Base-by-base conservation (phyloP, 2,113 vertebrate genomes). In the Hemiscyllium ocellatum region DNA sequence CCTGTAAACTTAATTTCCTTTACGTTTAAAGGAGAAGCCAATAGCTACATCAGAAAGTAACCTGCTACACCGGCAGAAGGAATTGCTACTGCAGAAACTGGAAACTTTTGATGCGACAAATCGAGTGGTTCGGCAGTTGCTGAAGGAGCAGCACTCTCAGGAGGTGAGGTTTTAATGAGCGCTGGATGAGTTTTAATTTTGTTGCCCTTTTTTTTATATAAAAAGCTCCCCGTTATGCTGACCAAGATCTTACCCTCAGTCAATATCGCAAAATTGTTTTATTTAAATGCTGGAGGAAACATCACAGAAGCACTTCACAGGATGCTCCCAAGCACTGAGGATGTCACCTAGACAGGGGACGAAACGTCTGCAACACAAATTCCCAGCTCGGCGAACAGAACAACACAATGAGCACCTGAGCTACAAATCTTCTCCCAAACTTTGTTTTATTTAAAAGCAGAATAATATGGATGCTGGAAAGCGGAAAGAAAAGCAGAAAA, bases 101-200 rank as follows among this genome's bases (percentile, higher is more conserved):
- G 98, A 98, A 96, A 98, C 98, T 0, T 99, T 99, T 96, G 98
- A 99, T 96, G 97, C 98, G 96, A 99, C 98, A 56, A 99, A 99
- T 97, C 96, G 97, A 95, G 97, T 98, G 0, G 98, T 99, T 29
- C 97, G 98, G n/a, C 97, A 97, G 7, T 98, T 99, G 52, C 97
- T 99, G 50, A 97, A 97, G 96, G 98, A 98, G 72, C 98, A 98
- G 85, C 98, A 98, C 0, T 96, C 94, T 61, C 97, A 97, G 94
- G 98, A 99, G 98, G 99, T 99, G 96, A 97, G 97, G 56, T 0
- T 1, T 29, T 4, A 26, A 50, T 42, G 17, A 13, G 1, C 33
- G 1, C 22, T 4, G 12, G 89, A n/a, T 91, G 1, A n/a, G 4
- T 19, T 61, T 65, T 66, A 68, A 37, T 93, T 47, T 93, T 22